Conservation (phyloP, 2,797 vertebrate species). For the Rhinatrema bivittatum region DNA sequence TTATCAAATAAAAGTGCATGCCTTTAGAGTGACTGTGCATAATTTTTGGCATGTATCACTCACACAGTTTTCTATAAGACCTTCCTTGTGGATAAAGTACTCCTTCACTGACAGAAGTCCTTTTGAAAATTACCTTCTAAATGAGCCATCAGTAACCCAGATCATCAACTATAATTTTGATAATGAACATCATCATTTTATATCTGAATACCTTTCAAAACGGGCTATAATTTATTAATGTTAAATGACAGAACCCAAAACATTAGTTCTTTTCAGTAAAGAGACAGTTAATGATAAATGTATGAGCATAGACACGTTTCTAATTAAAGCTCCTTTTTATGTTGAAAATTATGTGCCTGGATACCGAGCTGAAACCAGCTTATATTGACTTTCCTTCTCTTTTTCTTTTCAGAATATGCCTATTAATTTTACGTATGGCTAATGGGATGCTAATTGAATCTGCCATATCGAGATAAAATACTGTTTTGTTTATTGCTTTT, state of each 20-base stretch:
- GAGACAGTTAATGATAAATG: constrained; percentile 46
- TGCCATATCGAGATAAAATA: constrained; percentile 24
- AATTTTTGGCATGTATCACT: too few relatives aligned
- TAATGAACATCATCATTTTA: constrained; percentile 50
- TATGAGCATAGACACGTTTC: constrained; percentile 34
- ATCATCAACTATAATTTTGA: constrained; percentile 55
- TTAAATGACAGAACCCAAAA: constrained; percentile 51
- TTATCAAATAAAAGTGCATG: too few relatives aligned
- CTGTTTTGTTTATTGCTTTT: constrained; percentile 1
- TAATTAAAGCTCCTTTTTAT: constrained; percentile 36
- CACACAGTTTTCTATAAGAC: too few relatives aligned
- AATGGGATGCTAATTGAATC: constrained; percentile 39
- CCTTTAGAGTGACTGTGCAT: too few relatives aligned
- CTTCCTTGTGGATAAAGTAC: too few relatives aligned
- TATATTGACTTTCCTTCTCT: constrained; percentile 30
- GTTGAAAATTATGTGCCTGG: constrained; percentile 23
- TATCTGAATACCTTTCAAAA: constrained; percentile 56
- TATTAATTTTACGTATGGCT: constrained; percentile 35
- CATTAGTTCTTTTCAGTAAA: constrained; percentile 50
- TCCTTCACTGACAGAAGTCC: too few relatives aligned
- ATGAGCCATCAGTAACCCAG: constrained; percentile 50
- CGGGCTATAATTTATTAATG: constrained; percentile 57
- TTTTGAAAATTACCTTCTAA: too few relatives aligned
- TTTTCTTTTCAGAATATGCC: constrained; percentile 21
- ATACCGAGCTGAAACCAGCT: constrained; percentile 22